Conservation (phyloP, 2,888 invertebrate species). For the Caenorhabditis angaria region DNA sequence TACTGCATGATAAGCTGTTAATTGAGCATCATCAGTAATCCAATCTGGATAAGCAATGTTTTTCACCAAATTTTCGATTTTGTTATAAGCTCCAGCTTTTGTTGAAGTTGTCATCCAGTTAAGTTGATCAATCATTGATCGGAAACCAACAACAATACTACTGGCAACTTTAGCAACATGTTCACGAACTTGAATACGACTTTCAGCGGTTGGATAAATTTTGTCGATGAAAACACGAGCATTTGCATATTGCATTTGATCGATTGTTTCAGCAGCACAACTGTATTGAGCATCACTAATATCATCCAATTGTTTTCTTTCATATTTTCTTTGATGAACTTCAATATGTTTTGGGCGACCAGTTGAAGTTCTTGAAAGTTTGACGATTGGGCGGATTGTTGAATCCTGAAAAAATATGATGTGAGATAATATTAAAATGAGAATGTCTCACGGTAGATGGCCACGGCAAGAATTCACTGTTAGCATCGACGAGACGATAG, state of each 20-base stretch:
- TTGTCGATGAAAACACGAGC: conserved; percentile 64
- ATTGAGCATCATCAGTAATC: conserved; percentile 52
- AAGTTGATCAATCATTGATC: conserved; percentile 66
- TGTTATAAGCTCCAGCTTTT: conserved; percentile 62
- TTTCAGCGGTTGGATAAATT: conserved; percentile 50
- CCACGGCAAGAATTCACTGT: conserved; percentile 47
- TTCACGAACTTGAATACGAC: conserved; percentile 44
- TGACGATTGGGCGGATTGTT: conserved; percentile 14
- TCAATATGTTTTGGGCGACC: conserved; percentile 32
- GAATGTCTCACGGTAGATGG: neutral
- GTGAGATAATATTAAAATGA: neutral
- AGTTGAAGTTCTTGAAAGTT: conserved; percentile 19
- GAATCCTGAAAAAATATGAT: conserved; percentile 13
- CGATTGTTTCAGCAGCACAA: conserved; percentile 54
- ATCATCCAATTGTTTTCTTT: conserved; percentile 22
- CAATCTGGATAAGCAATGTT: conserved; percentile 67
- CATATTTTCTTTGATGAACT: conserved; percentile 18
- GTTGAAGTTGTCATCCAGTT: conserved; percentile 63
- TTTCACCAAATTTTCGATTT: conserved; percentile 63
- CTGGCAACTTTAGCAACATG: conserved; percentile 56
- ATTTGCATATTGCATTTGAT: conserved; percentile 57
- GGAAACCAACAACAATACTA: conserved; percentile 57
- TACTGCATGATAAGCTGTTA: conserved; percentile 53
- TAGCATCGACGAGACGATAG: conserved; percentile 48
- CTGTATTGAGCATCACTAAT: conserved; percentile 22